These are phyloP conservation scores for Parapsyche elsis DNA, from an alignment of 1,140 invertebrate species.

Conservation along the genomic window DNA sequence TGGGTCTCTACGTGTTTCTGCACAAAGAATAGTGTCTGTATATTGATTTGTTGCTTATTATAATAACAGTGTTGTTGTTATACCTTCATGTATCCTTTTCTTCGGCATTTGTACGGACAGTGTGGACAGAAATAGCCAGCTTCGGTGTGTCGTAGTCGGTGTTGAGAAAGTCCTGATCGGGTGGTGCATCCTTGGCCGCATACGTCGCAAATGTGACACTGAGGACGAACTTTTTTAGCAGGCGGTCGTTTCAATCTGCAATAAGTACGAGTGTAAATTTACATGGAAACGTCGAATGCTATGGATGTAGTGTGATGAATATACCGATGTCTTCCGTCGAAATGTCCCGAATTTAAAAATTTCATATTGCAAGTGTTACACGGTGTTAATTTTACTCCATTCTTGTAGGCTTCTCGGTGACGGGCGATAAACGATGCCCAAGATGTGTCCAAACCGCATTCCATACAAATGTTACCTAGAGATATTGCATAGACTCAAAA, in stretches of 20 bases:
- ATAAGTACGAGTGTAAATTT: not conserved
- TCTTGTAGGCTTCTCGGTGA: conserved; percentile 44
- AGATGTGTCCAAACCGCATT: conserved; percentile 47
- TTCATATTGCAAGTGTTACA: conserved; percentile 50
- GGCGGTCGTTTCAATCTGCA: conserved; percentile 48
- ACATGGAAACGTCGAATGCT: too few species aligned
- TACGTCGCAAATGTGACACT: conserved; percentile 46
- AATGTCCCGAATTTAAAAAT: conserved; percentile 52
- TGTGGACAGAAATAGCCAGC: conserved; percentile 39
- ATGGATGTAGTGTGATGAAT: not conserved
- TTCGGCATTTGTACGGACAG: conserved; percentile 46
- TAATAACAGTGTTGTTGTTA: not conserved
- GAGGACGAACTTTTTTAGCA: conserved; percentile 30
- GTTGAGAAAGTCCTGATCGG: conserved; percentile 46
- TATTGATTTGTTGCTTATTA: too few species aligned
- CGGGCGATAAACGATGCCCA: conserved; percentile 48
- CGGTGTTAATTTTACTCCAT: conserved; percentile 37
- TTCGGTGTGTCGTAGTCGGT: conserved; percentile 39
- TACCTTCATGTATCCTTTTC: conserved; percentile 48
- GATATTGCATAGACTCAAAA: not conserved
- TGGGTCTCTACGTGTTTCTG: conserved; percentile 48
- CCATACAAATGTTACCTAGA: conserved; percentile 46
- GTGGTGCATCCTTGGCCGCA: conserved; percentile 50
- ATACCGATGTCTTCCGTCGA: conserved; percentile 49
- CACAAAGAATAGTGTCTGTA: conserved; percentile 5